Evolutionary conservation across 2,888 invertebrate genomes (phyloP), one percentile per base, ranked within the genome.

Genomic region (Melangyna quadrimaculata): DNA sequence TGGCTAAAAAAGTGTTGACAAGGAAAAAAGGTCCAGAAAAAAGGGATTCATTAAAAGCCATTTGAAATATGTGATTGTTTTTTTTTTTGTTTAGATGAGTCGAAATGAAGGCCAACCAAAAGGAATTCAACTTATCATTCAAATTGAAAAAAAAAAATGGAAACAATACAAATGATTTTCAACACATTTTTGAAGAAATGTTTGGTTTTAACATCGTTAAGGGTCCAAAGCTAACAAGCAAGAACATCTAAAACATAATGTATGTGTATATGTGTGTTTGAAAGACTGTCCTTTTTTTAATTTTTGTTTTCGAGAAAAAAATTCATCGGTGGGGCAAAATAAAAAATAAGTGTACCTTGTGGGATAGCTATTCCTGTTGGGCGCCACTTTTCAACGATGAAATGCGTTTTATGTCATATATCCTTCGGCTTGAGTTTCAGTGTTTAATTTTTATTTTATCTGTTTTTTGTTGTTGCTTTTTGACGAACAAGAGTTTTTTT

Each of bases 371-470:
- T 27, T 43, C 53, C 37, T 67, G 72, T 72, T 32, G 37, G 59
- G 73, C 73, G 55, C 37, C 73, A 70, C 70, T 78, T 65, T 65
- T 69, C 29, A 65, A 29, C 29, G 22, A 65, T 67, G 70, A 59
- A 79, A 75, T 75, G 74, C 70, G 70, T 79, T 79, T 71, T 45
- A 12, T 24, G 29, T 69, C 27, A 61, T 19, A 27, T 65, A 22
- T 70, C 37, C 29, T 29, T 24, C 55, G 29, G 51, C 75, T 48
- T 61, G 12, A 43, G 48, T 57, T 77, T 22, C 32, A 24, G 45
- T 35, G 35, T 61, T 32, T n/a, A 22, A 22, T 32, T 43, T 43
- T 32, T 77, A 32, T 53, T 40, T 35, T 57, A 48, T 37, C 69
- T 10, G 27, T n/a, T 19, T 32, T 3, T n/a, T 65, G 40, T 59